Percentiles rank a stretch among this genome's conserved stretches.
Evolutionary conservation across 2,888 invertebrate species (phyloP).

Genomic region (Caenorhabditis doughertyi): DNA sequence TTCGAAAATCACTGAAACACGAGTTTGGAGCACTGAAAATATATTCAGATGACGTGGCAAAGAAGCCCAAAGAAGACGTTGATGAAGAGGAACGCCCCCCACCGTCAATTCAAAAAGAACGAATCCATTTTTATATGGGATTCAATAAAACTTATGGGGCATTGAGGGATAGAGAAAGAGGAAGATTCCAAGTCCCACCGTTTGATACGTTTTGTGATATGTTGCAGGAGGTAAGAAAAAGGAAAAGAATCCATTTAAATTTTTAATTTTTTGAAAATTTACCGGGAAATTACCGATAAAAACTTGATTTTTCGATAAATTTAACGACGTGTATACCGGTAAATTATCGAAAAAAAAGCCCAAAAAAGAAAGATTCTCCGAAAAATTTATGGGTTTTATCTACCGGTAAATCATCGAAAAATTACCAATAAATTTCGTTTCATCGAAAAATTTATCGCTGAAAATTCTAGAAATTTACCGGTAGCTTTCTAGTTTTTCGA

Average conservation of each 20-base stretch:
- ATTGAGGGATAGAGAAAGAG: constrained; percentile 54
- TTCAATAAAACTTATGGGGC: constrained; percentile 67
- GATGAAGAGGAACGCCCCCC: constrained; percentile 28
- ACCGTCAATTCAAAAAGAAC: constrained; percentile 47
- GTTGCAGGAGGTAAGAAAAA: constrained; percentile 47
- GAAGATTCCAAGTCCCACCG: constrained; percentile 50
- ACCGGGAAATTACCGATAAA: too few species aligned
- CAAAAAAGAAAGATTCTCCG: too few species aligned
- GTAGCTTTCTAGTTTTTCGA: too few species aligned
- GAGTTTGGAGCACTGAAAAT: constrained; percentile 40
- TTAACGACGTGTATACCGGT: too few species aligned
- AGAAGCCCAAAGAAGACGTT: not conserved
- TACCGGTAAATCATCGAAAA: too few species aligned
- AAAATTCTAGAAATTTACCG: too few species aligned
- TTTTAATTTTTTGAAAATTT: not conserved
- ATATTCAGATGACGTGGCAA: constrained; percentile 21
- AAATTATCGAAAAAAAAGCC: too few species aligned
- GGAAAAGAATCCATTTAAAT: not conserved
- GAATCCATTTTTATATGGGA: constrained; percentile 64
- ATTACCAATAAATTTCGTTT: too few species aligned
- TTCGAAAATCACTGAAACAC: constrained; percentile 86
- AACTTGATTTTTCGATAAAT: too few species aligned
- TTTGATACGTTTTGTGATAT: constrained; percentile 51
- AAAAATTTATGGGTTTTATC: too few species aligned
- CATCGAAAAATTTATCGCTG: too few species aligned